Base-by-base conservation (phyloP, 2,888 invertebrate genomes). In the Pammene aurita region DNA sequence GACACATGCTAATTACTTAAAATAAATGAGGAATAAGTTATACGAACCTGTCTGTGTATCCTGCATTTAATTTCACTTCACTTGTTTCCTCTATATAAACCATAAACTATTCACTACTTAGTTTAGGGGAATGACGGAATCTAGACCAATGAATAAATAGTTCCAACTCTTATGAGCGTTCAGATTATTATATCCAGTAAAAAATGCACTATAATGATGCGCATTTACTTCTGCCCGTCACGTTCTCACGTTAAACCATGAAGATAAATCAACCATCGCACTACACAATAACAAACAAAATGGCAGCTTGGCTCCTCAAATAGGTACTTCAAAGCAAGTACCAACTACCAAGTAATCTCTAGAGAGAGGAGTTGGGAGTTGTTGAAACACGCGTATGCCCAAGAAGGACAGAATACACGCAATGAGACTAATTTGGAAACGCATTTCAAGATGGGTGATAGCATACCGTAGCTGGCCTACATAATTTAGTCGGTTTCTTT, bases 21-120 rank as follows among this genome's bases (percentile, higher is more conserved):
- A 54, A 16, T 34, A 52, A 18, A 56, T 57, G 63, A 46, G 48
- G 18, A 60, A 57, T 52, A 26, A 18, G 2, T 34, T 34, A n/a
- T 7, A 70, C 73, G 63, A 55, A 76, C 76, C 77, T 75, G 74
- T 65, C 73, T 73, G 74, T 67, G 76, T 68, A 76, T 73, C 75
- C 77, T 78, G 78, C 78, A 78, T 78, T 75, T 75, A 77, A 58
- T 58, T 57, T 67, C 52, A 62, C 64, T 71, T 66, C 55, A 67
- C 67, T 71, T 67, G 41, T 63, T 58, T 64, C 64, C 34, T 60
- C 46, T 54, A 46, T 54, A 60, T 44, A n/a, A 5, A 65, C 6
- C 68, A 68, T 68, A 68, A 48, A 69, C 46, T 16, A 48, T 41
- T 35, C 16, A 38, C 14, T 57, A 38, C 46, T 54, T 54, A 54